Conservation (phyloP, 2,888 invertebrate genomes). For the Sisyra nigra region DNA sequence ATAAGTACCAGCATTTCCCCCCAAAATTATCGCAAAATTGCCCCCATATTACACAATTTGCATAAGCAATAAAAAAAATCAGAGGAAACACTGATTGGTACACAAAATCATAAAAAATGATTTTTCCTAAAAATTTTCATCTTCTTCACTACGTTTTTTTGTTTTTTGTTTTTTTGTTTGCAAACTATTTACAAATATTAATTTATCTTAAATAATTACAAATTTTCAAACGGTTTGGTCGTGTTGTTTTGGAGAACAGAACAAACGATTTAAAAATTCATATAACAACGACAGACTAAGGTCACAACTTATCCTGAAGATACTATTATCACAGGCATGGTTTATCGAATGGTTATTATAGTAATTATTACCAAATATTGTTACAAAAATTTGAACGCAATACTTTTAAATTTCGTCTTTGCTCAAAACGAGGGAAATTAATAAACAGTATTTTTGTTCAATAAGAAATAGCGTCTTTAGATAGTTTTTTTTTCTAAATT, state of each 20-base stretch:
- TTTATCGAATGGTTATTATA: constrained; percentile 20
- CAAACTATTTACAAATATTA: constrained; percentile 18
- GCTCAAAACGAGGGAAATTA: no score
- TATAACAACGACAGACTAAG: constrained; percentile 41
- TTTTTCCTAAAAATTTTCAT: no score
- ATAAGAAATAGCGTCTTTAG: no score
- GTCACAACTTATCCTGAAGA: constrained; percentile 53
- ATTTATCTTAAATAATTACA: constrained; percentile 31
- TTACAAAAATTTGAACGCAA: neutral
- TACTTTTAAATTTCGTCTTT: no score
- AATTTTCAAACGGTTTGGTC: constrained; percentile 23
- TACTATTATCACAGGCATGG: constrained; percentile 54
- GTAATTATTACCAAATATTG: constrained; percentile 3
- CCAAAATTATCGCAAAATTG: no score
- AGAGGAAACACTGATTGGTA: no score
- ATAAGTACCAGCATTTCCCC: no score
- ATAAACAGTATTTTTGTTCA: no score
- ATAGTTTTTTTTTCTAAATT: no score
- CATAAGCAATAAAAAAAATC: no score
- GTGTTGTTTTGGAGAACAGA: constrained; percentile 5
- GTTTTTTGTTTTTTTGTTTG: constrained; percentile 22
- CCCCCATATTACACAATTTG: no score
- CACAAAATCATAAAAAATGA: no score
- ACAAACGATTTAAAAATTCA: constrained; percentile 1
- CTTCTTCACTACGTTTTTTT: constrained; percentile 19